These are phyloP conservation scores for Hanleya hanleyi DNA, from an alignment of 2,888 invertebrate genomes.

Conservation along the genomic window DNA sequence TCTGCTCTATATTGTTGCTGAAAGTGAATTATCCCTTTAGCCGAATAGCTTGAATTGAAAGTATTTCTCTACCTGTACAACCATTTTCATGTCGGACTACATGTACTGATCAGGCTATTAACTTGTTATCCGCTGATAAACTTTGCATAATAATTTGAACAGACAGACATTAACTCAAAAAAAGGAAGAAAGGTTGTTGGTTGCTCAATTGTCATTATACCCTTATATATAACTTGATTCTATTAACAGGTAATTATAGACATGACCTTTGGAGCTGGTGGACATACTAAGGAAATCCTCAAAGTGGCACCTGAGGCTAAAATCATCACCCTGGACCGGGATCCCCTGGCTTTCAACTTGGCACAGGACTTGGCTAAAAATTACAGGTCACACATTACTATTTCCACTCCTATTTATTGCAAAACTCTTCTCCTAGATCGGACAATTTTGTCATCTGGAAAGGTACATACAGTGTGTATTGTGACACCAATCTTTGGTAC, in stretches of 20 bases:
- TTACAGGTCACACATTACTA: conserved; percentile 30
- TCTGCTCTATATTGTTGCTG: no score
- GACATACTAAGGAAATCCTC: conserved; percentile 86
- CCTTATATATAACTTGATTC: no score
- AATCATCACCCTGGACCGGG: conserved; percentile 90
- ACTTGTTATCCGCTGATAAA: no score
- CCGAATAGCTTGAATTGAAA: no score
- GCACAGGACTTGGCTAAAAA: conserved; percentile 77
- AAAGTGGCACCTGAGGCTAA: conserved; percentile 79
- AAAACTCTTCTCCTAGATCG: neutral
- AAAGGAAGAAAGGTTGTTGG: no score
- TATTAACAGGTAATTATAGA: conserved; percentile 80
- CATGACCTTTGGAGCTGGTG: conserved; percentile 98
- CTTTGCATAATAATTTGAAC: no score
- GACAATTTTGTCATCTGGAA: neutral
- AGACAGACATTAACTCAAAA: no score
- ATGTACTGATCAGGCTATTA: neutral
- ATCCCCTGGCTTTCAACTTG: conserved; percentile 84
- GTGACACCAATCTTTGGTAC: no score
- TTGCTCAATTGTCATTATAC: no score
- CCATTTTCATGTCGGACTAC: conserved; percentile 9
- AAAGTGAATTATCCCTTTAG: no score
- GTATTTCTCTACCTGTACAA: conserved; percentile 1
- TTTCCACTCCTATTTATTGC: no score
- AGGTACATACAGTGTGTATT: no score